These are phyloP conservation scores for Cyphomyrus plagiostoma DNA, from an alignment of 2,113 vertebrate species.

Conservation along the genomic window DNA sequence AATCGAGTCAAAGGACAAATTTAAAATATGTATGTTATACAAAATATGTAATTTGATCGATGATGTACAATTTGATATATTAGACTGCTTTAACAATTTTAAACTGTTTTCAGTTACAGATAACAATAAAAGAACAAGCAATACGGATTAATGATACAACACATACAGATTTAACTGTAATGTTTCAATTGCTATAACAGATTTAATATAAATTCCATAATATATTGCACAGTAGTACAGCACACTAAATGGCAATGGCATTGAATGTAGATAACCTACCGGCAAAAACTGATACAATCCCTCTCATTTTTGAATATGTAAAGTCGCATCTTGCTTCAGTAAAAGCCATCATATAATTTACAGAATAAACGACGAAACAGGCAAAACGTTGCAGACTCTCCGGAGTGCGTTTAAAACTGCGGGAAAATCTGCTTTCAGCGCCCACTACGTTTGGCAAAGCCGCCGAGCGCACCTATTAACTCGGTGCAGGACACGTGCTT, in stretches of 20 bases:
- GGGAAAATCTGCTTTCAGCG: neutral
- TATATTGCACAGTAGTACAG: neutral
- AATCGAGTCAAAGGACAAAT: neutral
- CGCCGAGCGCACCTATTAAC: neutral
- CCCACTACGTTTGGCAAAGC: neutral
- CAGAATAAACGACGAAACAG: neutral
- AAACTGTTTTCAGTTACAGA: neutral
- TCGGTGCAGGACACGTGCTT: constrained; percentile 48
- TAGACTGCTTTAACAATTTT: neutral
- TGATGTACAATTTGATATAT: neutral
- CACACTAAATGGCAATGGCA: neutral
- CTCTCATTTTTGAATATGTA: constrained; percentile 70
- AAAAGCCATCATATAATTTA: constrained; percentile 50
- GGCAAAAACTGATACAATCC: constrained; percentile 59
- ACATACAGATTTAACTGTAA: neutral
- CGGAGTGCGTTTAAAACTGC: neutral
- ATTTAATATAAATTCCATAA: neutral
- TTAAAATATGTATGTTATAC: neutral
- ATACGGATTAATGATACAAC: neutral
- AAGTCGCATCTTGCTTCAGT: constrained; percentile 64
- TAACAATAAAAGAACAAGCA: neutral
- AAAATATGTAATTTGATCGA: neutral
- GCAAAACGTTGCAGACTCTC: neutral
- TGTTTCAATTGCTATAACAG: neutral
- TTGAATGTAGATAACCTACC: constrained; percentile 47